These are phyloP conservation scores for Meloe dianella DNA, from an alignment of 2,888 invertebrate species.

Conservation along the genomic window DNA sequence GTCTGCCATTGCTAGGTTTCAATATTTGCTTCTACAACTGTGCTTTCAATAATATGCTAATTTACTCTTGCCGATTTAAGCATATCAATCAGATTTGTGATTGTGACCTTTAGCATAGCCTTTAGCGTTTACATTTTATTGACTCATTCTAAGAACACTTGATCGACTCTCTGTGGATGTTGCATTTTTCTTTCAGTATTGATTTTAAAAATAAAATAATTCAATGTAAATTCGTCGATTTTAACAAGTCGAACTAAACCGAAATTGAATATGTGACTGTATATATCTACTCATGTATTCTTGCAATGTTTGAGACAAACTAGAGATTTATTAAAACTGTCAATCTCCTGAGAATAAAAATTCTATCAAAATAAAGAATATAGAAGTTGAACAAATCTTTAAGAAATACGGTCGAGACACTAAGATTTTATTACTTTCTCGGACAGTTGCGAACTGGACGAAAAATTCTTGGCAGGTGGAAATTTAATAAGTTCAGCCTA, in stretches of 20 bases:
- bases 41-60: constrained; percentile 51
- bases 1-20: constrained; percentile 35
- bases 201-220: not conserved
- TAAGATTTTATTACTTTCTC: not conserved
- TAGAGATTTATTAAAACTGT: constrained; percentile 3
- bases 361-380: not conserved
- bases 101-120: constrained; percentile 35
- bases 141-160: not conserved
- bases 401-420: not conserved
- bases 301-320: not conserved
- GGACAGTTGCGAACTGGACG: constrained; percentile 3
- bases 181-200: not conserved
- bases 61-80: constrained; percentile 45
- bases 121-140: not conserved
- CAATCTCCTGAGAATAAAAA: not conserved
- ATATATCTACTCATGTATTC: constrained; percentile 2
- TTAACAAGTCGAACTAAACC: not conserved
- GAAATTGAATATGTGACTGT: not conserved
- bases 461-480: constrained; percentile 13
- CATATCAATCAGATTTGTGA: constrained; percentile 45
- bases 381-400: not conserved
- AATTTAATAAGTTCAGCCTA: constrained; percentile 14
- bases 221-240: constrained; percentile 7
- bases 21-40: constrained; percentile 45
- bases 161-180: not conserved